phyloP scores from a whole-genome alignment of 1,140 invertebrate species.

The Saccostrea echinata region DNA sequence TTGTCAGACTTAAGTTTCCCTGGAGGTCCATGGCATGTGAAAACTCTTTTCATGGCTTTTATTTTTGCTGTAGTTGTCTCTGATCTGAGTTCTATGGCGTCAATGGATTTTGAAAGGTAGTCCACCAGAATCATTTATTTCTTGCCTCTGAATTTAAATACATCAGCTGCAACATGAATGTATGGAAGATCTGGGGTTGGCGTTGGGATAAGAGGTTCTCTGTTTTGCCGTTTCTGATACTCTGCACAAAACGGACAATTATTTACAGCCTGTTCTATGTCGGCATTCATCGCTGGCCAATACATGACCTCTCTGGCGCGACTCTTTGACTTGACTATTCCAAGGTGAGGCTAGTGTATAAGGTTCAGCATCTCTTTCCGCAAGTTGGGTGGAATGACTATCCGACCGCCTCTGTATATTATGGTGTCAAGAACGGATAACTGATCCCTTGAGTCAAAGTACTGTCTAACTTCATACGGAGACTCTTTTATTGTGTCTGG shows the following conservation, averaged over 20 bases:
- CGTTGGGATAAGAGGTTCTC: constrained; percentile 39
- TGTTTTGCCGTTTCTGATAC: constrained; percentile 48
- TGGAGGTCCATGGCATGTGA: constrained; percentile 60
- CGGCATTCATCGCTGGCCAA: constrained; percentile 79
- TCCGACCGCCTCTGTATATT: constrained; percentile 49
- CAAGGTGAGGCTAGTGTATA: constrained; percentile 80
- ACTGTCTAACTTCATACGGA: constrained; percentile 41
- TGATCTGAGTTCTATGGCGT: constrained; percentile 41
- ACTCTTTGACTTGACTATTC: constrained; percentile 77
- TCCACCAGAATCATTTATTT: constrained; percentile 60
- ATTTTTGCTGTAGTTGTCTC: neutral
- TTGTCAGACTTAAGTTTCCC: constrained; percentile 78
- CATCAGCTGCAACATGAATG: constrained; percentile 50
- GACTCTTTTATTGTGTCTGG: constrained; percentile 40
- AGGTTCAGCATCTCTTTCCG: constrained; percentile 73
- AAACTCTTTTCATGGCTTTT: neutral
- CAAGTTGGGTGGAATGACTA: constrained; percentile 75
- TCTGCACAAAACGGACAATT: constrained; percentile 77
- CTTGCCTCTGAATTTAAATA: constrained; percentile 52
- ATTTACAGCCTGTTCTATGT: constrained; percentile 78
- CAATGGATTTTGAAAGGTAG: constrained; percentile 61
- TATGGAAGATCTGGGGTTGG: constrained; percentile 35
- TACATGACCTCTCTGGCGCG: constrained; percentile 76
- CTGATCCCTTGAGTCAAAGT: constrained; percentile 58
- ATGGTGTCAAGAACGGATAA: constrained; percentile 58